These are phyloP conservation scores for Ammodytes dubius DNA, from an alignment of 2,113 vertebrate genomes.

Conservation along the genomic window DNA sequence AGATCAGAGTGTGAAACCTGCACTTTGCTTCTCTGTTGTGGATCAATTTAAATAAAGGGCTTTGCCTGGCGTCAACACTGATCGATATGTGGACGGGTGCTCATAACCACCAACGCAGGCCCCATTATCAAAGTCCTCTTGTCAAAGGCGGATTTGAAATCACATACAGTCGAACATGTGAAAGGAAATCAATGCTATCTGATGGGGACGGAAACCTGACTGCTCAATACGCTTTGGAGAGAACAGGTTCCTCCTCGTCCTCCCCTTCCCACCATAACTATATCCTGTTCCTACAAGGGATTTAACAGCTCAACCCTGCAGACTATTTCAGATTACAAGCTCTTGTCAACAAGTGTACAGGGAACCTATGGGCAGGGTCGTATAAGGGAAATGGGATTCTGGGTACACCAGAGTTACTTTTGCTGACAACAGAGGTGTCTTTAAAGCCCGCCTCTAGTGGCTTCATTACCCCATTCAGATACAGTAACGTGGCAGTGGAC, in stretches of 20 bases:
- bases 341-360: constrained; percentile 65
- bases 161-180: constrained; percentile 51
- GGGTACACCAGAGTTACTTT: constrained; percentile 10
- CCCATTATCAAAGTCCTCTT: constrained; percentile 45
- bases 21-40: constrained; percentile 43
- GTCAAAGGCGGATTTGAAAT: constrained; percentile 53
- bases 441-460: constrained; percentile 34
- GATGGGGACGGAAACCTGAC: constrained; percentile 73
- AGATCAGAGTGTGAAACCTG: constrained; percentile 60
- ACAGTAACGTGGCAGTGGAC: constrained; percentile 16
- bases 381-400: constrained; percentile 21
- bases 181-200: constrained; percentile 74
- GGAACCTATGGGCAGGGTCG: constrained; percentile 33
- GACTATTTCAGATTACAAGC: constrained; percentile 73
- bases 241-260: constrained; percentile 36
- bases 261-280: constrained; percentile 25
- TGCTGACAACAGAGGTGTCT: constrained; percentile 26
- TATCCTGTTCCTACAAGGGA: constrained; percentile 63
- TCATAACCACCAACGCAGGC: constrained; percentile 59
- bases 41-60: constrained; percentile 72
- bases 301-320: constrained; percentile 65
- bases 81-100: constrained; percentile 68
- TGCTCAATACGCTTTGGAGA: constrained; percentile 75
- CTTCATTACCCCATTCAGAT: constrained; percentile 38
- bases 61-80: constrained; percentile 60